These are phyloP conservation scores for Microcebus murinus DNA, from an alignment of 2,113 vertebrate genomes.

Conservation along the genomic window DNA sequence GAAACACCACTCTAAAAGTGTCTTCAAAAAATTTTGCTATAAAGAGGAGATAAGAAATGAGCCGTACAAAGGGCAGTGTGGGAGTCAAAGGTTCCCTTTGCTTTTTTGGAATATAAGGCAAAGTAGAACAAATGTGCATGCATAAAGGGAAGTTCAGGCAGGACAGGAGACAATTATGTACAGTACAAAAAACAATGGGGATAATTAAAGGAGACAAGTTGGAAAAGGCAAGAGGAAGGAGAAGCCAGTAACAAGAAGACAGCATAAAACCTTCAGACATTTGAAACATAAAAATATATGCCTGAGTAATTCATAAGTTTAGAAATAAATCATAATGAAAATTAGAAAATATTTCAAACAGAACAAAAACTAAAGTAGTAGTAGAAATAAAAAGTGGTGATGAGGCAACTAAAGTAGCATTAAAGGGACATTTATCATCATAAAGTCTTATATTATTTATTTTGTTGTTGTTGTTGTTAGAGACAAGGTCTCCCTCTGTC, in stretches of 20 bases:
- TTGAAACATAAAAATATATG: not conserved
- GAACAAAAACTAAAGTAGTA: slow-evolving; percentile 6
- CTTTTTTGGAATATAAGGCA: not conserved
- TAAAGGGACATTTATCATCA: not conserved
- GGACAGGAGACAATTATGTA: not conserved
- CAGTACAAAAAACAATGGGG: not conserved
- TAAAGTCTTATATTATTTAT: not conserved
- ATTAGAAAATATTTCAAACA: not conserved
- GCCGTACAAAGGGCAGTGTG: not conserved
- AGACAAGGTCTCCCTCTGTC: too few species aligned
- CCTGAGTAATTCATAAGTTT: not conserved
- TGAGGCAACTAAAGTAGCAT: not conserved
- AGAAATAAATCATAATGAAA: slow-evolving; percentile 12
- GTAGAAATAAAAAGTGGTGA: not conserved
- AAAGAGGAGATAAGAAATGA: not conserved
- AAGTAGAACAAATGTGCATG: not conserved
- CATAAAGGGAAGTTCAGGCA: not conserved
- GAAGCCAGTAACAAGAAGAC: not conserved
- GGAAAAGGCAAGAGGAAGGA: not conserved
- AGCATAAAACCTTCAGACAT: not conserved
- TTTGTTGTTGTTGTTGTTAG: too few species aligned
- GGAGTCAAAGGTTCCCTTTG: not conserved
- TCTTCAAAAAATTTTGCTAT: not conserved
- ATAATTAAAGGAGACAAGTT: not conserved
- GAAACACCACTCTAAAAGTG: not conserved